Evolutionary conservation across 2,113 vertebrate genomes (phyloP).

Genomic region (Oriolus oriolus): DNA sequence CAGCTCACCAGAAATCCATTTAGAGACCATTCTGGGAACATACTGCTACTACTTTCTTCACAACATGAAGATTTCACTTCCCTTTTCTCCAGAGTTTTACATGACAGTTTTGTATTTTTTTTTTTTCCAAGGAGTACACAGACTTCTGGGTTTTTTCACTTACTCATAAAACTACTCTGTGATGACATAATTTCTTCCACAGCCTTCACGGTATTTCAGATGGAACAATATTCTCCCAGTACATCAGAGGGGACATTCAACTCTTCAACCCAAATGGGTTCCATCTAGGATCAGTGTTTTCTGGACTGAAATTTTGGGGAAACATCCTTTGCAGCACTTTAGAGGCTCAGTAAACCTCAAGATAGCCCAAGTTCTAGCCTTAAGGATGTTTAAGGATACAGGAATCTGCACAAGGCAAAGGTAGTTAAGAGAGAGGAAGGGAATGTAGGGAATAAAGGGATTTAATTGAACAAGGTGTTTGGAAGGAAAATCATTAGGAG

Average conservation of each 20-base stretch:
- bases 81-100: not conserved
- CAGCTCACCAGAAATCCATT: not conserved
- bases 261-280: not conserved
- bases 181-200: not conserved
- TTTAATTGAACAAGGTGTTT: not conserved
- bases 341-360: not conserved
- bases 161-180: not conserved
- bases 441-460: not conserved
- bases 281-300: not conserved
- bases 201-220: not conserved
- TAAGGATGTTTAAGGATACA: not conserved
- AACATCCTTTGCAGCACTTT: not conserved
- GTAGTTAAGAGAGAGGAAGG: not conserved
- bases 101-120: not conserved
- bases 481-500: not conserved
- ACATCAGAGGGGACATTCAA: not conserved
- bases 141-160: not conserved
- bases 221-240: not conserved
- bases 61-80: not conserved
- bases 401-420: not conserved
- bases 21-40: not conserved
- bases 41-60: not conserved
- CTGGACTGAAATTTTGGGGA: not conserved
- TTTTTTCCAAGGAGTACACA: not conserved
- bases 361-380: not conserved